Percentiles rank a stretch among this genome's conserved stretches.
phyloP scores from a whole-genome alignment of 2,113 vertebrate genomes.

The Ceyx melanurus region DNA sequence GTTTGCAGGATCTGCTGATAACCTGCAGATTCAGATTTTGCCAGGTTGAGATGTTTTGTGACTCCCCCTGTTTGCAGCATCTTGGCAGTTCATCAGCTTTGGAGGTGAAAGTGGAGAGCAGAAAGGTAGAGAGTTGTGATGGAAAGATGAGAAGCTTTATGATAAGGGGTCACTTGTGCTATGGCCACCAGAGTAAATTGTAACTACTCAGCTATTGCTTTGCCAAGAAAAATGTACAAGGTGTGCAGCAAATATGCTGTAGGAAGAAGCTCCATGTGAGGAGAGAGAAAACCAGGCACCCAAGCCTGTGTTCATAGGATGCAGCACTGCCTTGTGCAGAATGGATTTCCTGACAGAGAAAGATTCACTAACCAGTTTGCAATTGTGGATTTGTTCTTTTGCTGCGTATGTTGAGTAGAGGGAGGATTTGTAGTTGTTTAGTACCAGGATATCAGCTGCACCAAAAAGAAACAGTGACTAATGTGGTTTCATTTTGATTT shows the following conservation, averaged over 20 bases:
- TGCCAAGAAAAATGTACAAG: not conserved
- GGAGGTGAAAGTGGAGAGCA: not conserved
- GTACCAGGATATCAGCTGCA: not conserved
- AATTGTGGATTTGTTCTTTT: not conserved
- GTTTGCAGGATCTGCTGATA: slow-evolving; percentile 9
- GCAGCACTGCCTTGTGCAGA: not conserved
- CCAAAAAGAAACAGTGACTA: not conserved
- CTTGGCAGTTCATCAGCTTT: not conserved
- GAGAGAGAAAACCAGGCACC: not conserved
- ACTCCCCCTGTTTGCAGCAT: not conserved
- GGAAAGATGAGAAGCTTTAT: not conserved
- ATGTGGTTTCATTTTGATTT: not conserved
- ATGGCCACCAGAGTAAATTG: not conserved
- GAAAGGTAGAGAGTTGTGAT: not conserved
- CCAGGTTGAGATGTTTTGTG: not conserved
- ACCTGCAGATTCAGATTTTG: not conserved
- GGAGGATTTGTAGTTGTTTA: not conserved
- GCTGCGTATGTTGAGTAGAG: not conserved
- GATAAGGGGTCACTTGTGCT: not conserved
- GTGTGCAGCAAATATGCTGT: not conserved
- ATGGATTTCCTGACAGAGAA: not conserved
- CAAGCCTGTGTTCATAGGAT: not conserved
- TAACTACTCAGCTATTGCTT: not conserved
- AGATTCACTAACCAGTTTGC: not conserved
- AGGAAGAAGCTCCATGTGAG: not conserved